Percentiles rank a stretch among this genome's conserved stretches.
These are phyloP conservation scores for Homalodisca vitripennis DNA, from an alignment of 1,140 invertebrate species.

Conservation along the genomic window DNA sequence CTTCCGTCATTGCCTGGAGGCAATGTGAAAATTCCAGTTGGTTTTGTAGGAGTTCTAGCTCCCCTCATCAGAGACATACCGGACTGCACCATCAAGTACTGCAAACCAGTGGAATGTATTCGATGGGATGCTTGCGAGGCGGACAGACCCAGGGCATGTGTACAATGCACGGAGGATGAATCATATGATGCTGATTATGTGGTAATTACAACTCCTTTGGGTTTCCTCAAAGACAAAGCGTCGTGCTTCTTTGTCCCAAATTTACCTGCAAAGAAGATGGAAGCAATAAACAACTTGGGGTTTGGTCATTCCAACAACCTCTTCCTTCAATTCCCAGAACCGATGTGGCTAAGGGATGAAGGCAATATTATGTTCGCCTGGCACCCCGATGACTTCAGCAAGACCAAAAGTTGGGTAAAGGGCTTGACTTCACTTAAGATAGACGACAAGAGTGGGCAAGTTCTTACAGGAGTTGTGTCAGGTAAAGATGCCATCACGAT, in stretches of 20 bases:
- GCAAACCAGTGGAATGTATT: conserved; percentile 33
- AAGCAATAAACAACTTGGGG: conserved; percentile 72
- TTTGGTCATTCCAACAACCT: conserved; percentile 68
- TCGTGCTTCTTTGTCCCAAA: conserved; percentile 72
- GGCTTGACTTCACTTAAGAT: conserved; percentile 53
- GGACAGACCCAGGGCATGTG: conserved; percentile 53
- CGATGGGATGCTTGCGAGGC: conserved; percentile 34
- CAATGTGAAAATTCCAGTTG: conserved; percentile 37
- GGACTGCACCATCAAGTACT: conserved; percentile 30
- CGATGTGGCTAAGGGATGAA: conserved; percentile 61
- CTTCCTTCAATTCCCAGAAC: conserved; percentile 25
- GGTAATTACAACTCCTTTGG: conserved; percentile 77
- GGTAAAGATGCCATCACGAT: conserved; percentile 71
- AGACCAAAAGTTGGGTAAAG: conserved; percentile 65
- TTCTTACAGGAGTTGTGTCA: conserved; percentile 62
- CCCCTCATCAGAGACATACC: conserved; percentile 36
- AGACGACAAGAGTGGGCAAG: conserved; percentile 67
- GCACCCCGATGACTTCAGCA: conserved; percentile 41
- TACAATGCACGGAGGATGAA: conserved; percentile 70
- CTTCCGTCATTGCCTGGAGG: conserved; percentile 38
- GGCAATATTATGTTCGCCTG: conserved; percentile 44
- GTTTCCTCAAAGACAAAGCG: conserved; percentile 76
- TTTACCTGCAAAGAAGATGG: conserved; percentile 69
- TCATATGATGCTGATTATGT: conserved; percentile 74
- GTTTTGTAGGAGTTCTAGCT: conserved; percentile 35